These are phyloP conservation scores for Micoletzkya japonica DNA, from an alignment of 2,888 invertebrate genomes.

Conservation along the genomic window DNA sequence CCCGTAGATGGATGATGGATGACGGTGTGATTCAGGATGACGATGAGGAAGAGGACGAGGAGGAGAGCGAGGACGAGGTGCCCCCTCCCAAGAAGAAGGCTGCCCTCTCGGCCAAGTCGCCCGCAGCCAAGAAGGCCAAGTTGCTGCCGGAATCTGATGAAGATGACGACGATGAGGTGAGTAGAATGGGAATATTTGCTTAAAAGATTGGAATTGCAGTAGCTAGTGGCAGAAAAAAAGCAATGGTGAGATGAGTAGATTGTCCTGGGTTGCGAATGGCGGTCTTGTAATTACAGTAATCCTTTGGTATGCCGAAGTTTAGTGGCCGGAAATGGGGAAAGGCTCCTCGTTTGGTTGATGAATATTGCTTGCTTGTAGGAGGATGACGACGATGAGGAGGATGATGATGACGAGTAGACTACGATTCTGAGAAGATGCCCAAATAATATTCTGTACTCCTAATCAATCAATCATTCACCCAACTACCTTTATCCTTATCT, in stretches of 20 bases:
- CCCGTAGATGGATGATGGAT: too few relatives aligned
- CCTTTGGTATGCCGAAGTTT: too few relatives aligned
- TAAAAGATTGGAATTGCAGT: not conserved
- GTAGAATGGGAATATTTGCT: not conserved
- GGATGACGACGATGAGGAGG: constrained; percentile 20
- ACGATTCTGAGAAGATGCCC: constrained; percentile 26
- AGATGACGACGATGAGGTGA: constrained; percentile 19
- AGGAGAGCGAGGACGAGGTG: constrained; percentile 37
- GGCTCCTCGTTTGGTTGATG: too few relatives aligned
- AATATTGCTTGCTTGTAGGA: too few relatives aligned
- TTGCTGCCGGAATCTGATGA: constrained; percentile 19
- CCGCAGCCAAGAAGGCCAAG: constrained; percentile 16
- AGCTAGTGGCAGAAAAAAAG: too few relatives aligned
- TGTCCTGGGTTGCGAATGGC: too few relatives aligned
- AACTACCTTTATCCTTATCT: too few relatives aligned
- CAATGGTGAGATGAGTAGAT: too few relatives aligned
- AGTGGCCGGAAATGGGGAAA: too few relatives aligned
- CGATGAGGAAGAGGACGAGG: constrained; percentile 43
- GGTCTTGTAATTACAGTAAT: too few relatives aligned
- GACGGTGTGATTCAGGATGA: constrained; percentile 28
- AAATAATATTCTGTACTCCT: not conserved
- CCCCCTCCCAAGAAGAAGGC: constrained; percentile 39
- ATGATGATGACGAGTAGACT: constrained; percentile 28
- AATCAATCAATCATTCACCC: too few relatives aligned
- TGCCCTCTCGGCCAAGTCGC: not conserved